Percentiles rank a stretch among this genome's conserved stretches.
Conservation (phyloP, 2,797 vertebrate genomes). For the Trematomus bernacchii region DNA sequence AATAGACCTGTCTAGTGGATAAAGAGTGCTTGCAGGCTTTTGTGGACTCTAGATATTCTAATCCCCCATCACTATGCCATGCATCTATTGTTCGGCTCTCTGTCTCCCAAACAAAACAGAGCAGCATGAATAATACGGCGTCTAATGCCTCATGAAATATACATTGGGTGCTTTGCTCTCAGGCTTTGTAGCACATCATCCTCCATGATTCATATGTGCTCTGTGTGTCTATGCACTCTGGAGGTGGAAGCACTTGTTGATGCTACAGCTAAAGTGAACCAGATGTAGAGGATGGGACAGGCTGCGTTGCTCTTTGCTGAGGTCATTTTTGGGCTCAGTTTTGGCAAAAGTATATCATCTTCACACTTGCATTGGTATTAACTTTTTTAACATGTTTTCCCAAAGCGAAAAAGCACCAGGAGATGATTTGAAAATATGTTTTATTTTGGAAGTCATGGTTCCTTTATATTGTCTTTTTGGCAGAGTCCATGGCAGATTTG, state of each 20-base stretch:
- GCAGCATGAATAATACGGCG: constrained; percentile 71
- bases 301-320: constrained; percentile 79
- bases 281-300: constrained; percentile 83
- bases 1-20: constrained; percentile 59
- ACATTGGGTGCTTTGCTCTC: constrained; percentile 64
- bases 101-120: constrained; percentile 68
- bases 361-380: constrained; percentile 45
- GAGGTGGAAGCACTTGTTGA: constrained; percentile 80
- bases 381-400: constrained; percentile 28
- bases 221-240: constrained; percentile 35
- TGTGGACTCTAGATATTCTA: constrained; percentile 58
- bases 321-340: constrained; percentile 74
- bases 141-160: constrained; percentile 81
- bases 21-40: constrained; percentile 52
- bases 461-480: constrained; percentile 23
- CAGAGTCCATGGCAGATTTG: constrained; percentile 31
- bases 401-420: background rate
- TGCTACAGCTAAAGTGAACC: constrained; percentile 84
- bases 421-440: constrained; percentile 4
- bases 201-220: constrained; percentile 56
- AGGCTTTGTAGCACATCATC: constrained; percentile 56
- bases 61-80: constrained; percentile 60
- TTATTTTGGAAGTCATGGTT: background rate
- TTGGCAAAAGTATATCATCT: constrained; percentile 61
- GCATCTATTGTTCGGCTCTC: constrained; percentile 66